Base-by-base conservation (phyloP, 2,113 vertebrate genomes). In the Arothron firmamentum region DNA sequence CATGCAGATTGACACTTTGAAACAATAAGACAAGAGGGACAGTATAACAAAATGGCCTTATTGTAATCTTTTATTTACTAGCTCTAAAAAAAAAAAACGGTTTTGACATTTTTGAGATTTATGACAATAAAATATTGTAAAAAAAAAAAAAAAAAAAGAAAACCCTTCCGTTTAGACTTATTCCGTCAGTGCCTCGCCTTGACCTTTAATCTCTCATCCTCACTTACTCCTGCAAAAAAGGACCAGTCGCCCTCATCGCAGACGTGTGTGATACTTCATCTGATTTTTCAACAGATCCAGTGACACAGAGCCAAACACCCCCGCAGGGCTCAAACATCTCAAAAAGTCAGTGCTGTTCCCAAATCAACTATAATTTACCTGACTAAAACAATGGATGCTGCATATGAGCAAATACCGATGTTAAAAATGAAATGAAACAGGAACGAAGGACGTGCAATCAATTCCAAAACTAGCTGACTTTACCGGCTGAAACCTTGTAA, bases 241-340 rank as follows among this genome's bases (percentile, higher is more conserved):
- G 34, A 47, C 48, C 49, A 58, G 34, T 57, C 56, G 65, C 65
- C 28, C 20, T 42, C 3, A 15, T 43, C 53, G 41, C 57, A 59
- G 53, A 50, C n/a, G 31, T 38, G 50, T 47, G 53, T 67, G 67
- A 65, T 62, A 56, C 53, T 59, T 49, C 61, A 77, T 83, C 66
- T 80, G 21, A 64, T 73, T 81, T 86, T 82, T 64, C 77, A 77
- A 81, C 77, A 75, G 76, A 74, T 81, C 77, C 64, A 59, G 15
- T n/a, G 20, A 59, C 56, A 62, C 6, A 57, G 63, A 63, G 59
- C 72, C 31, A 0, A n/a, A 61, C 45, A 28, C 74, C 68, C 74
- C 66, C 54, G 23, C 2, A 42, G 80, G 82, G 84, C 74, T 59
- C 78, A 85, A 85, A 86, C 72, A 82, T 88, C 88, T 91, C 88